Evolutionary conservation across 2,797 vertebrate species (phyloP).

Genomic region (Manis javanica): DNA sequence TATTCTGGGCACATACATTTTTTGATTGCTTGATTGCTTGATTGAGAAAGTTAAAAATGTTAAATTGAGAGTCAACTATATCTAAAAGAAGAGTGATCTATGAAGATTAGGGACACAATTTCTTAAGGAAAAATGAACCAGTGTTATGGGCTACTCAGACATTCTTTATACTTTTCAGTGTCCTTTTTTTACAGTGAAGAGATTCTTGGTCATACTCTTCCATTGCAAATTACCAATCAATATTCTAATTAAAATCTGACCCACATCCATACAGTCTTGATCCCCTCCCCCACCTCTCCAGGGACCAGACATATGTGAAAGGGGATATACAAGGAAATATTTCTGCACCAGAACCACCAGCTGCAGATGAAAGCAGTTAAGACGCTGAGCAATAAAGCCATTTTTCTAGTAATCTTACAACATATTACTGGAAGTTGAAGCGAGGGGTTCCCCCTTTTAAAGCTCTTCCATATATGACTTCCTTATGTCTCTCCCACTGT

Average conservation of each 20-base stretch:
- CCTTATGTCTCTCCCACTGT: neutral
- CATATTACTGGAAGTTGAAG: slow-evolving; percentile 20
- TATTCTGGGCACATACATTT: neutral
- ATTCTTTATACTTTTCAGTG: neutral
- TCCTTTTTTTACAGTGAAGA: slow-evolving; percentile 36
- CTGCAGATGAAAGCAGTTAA: slow-evolving; percentile 41
- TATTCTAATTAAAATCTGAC: slow-evolving; percentile 62
- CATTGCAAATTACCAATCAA: slow-evolving; percentile 8
- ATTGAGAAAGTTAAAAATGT: neutral
- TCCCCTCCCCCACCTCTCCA: neutral
- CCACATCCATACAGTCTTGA: neutral
- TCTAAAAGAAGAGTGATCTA: neutral
- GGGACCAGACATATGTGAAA: neutral
- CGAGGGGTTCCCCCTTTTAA: neutral
- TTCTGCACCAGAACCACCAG: slow-evolving; percentile 1
- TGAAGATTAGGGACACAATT: neutral
- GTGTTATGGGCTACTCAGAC: neutral
- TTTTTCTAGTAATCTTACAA: slow-evolving; percentile 38
- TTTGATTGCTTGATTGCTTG: neutral
- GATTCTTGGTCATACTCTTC: slow-evolving; percentile 36
- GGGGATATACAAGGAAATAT: neutral
- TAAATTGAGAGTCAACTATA: neutral
- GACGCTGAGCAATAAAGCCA: neutral
- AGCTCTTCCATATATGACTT: neutral
- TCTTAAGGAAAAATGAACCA: neutral